These are phyloP conservation scores for Ancistrus triradiatus DNA, from an alignment of 2,113 vertebrate genomes.

Conservation along the genomic window DNA sequence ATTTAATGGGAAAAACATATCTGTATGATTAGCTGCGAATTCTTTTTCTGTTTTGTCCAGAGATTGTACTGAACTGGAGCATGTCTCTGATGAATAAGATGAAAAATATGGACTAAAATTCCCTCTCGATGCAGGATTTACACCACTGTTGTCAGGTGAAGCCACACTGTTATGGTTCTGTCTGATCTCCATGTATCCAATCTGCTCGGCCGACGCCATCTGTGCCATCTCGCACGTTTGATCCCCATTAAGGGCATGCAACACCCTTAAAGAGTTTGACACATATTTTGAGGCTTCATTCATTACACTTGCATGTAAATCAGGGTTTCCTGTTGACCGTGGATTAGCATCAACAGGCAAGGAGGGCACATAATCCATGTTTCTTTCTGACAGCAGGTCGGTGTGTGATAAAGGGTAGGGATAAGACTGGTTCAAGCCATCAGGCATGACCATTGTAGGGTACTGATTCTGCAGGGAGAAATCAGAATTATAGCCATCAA, in stretches of 20 bases:
- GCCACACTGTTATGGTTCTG: constrained; percentile 51
- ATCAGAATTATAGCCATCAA: constrained; percentile 64
- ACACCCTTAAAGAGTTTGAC: constrained; percentile 71
- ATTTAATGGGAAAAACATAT: constrained; percentile 24
- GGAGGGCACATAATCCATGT: constrained; percentile 52
- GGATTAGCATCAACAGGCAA: constrained; percentile 48
- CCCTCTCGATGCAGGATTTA: constrained; percentile 23
- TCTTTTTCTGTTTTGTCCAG: constrained; percentile 35
- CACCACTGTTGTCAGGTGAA: constrained; percentile 24
- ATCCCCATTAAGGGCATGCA: constrained; percentile 67
- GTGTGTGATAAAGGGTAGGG: constrained; percentile 56
- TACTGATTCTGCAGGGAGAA: constrained; percentile 61
- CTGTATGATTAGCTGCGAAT: constrained; percentile 15
- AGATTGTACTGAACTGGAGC: constrained; percentile 17
- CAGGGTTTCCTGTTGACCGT: constrained; percentile 52
- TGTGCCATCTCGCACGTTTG: constrained; percentile 66
- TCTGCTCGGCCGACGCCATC: constrained; percentile 50
- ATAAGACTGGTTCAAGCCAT: constrained; percentile 41
- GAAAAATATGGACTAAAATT: constrained; percentile 31
- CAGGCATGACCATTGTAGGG: constrained; percentile 56
- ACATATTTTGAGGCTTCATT: constrained; percentile 69
- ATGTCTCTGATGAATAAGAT: constrained; percentile 20
- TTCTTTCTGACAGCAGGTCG: constrained; percentile 49
- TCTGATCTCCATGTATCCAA: constrained; percentile 44
- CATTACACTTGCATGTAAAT: constrained; percentile 68